phyloP scores from a whole-genome alignment of 2,797 vertebrate genomes.

The Lacerta agilis region DNA sequence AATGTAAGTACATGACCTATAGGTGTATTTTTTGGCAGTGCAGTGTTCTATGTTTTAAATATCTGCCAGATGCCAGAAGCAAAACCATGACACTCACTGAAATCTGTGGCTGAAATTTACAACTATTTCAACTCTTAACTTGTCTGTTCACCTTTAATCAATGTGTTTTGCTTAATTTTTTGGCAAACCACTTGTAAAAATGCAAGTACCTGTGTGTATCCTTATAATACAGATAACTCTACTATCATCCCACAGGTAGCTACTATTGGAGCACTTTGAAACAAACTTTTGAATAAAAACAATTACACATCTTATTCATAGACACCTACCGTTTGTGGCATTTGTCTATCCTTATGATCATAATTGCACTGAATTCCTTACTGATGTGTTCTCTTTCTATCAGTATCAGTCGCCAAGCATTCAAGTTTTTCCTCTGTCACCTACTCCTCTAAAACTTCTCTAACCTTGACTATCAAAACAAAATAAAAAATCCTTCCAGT shows the following conservation, averaged over 20 bases:
- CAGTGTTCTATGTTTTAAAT: background rate
- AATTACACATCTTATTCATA: background rate
- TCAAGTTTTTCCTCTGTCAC: background rate
- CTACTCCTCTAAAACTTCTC: background rate
- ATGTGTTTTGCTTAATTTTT: background rate
- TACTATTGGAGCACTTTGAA: background rate
- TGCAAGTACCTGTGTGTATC: background rate
- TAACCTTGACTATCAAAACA: background rate
- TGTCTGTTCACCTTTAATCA: background rate
- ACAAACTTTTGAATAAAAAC: background rate
- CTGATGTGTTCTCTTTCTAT: background rate
- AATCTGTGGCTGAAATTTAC: background rate
- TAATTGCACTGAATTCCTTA: background rate
- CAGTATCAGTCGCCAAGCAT: background rate
- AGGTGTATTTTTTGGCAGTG: background rate
- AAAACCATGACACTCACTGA: background rate
- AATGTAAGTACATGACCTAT: constrained; percentile 81
- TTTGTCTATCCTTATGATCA: background rate
- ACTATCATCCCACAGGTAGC: background rate
- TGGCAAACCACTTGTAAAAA: background rate
- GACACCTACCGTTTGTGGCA: background rate
- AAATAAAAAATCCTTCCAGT: too few relatives aligned
- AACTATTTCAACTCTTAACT: background rate
- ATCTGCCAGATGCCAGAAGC: background rate
- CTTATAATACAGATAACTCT: background rate